Conservation (phyloP, 2,113 vertebrate genomes). For the Hippocampus mohnikei region DNA sequence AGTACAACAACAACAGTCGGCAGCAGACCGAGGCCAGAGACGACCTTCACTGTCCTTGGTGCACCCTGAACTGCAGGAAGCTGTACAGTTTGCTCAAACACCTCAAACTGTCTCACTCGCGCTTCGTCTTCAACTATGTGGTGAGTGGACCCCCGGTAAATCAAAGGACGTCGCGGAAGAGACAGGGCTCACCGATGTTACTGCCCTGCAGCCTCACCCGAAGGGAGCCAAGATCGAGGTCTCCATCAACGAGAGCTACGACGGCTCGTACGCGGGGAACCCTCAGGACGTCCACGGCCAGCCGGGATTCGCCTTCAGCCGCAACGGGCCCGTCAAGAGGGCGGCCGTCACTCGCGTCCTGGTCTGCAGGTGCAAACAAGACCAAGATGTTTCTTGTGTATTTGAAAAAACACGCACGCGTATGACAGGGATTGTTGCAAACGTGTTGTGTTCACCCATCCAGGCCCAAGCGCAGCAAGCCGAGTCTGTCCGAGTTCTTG, state of each 20-base stretch:
- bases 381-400: too few species aligned
- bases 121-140: conserved; percentile 97
- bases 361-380: conserved; percentile 82
- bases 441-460: not conserved
- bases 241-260: conserved; percentile 95
- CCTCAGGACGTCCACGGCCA: conserved; percentile 97
- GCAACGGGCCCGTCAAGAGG: conserved; percentile 94
- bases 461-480: conserved; percentile 90
- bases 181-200: not conserved
- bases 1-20: conserved; percentile 94
- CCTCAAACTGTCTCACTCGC: conserved; percentile 94
- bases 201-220: conserved; percentile 81
- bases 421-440: too few species aligned
- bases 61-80: conserved; percentile 93
- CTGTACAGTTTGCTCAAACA: conserved; percentile 97
- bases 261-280: conserved; percentile 95
- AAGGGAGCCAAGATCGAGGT: conserved; percentile 97
- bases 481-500: conserved; percentile 94
- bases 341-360: conserved; percentile 91
- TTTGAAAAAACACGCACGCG: too few species aligned
- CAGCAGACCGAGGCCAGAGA: conserved; percentile 97
- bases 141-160: conserved; percentile 67
- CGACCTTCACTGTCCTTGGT: conserved; percentile 97
- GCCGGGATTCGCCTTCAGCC: conserved; percentile 95
- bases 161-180: too few species aligned